phyloP scores from a whole-genome alignment of 2,797 vertebrate species.

The Chaetophractus vellerosus region DNA sequence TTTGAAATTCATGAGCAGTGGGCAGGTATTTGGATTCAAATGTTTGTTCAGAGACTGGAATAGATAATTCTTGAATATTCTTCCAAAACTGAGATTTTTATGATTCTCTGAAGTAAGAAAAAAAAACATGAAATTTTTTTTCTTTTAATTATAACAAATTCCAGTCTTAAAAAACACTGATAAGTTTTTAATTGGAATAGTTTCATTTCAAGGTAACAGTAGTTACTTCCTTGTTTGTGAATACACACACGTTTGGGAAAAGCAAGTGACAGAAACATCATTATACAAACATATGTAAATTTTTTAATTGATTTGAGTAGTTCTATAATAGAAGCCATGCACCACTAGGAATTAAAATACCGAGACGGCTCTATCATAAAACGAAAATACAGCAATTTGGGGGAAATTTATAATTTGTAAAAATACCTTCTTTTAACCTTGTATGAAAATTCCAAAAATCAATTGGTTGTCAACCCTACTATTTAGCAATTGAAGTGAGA shows the following conservation, averaged over 20 bases:
- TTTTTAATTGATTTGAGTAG: conserved; percentile 5
- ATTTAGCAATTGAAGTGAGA: conserved; percentile 76
- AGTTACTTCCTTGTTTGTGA: neutral
- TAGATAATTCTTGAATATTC: neutral
- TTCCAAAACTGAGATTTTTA: neutral
- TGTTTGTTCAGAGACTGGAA: neutral
- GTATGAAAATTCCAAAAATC: conserved; percentile 65
- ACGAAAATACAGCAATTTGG: neutral
- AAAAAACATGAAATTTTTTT: neutral
- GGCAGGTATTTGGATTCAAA: neutral
- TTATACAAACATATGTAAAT: neutral
- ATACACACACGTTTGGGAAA: neutral
- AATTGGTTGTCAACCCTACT: conserved; percentile 65
- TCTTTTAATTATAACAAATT: neutral
- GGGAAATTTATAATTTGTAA: conserved; percentile 32
- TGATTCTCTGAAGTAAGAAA: neutral
- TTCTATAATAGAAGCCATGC: neutral
- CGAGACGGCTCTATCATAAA: conserved; percentile 43
- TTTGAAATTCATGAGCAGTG: neutral
- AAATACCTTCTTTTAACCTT: conserved; percentile 39
- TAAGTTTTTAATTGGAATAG: conserved; percentile 5
- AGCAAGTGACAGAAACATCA: neutral
- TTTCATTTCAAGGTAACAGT: neutral
- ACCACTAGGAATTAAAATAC: neutral
- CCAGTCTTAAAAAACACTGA: neutral